Evolutionary conservation across 2,797 vertebrate species (phyloP).

Genomic region (Cryptoprocta ferox): DNA sequence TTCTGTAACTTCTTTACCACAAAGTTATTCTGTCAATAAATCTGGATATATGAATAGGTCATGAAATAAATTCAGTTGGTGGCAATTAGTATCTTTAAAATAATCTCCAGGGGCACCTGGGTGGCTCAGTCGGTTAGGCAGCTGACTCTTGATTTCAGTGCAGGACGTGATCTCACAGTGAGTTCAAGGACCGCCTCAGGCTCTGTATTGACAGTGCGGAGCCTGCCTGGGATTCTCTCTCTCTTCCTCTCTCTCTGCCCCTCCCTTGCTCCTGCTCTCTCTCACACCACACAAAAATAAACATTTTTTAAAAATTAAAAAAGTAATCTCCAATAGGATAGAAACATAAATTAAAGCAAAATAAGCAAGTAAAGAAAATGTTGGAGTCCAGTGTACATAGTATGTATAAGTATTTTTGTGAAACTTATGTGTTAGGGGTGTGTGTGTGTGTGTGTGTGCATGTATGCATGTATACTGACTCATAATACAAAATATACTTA

Average conservation of each 20-base stretch:
- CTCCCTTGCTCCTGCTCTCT: too few relatives aligned
- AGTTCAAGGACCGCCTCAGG: too few relatives aligned
- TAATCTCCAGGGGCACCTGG: neutral
- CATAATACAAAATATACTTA: slow-evolving; percentile 2
- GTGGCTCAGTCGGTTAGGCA: too few relatives aligned
- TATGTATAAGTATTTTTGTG: neutral
- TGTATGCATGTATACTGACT: neutral
- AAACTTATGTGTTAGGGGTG: neutral
- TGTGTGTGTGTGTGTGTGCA: neutral
- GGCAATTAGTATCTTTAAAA: neutral
- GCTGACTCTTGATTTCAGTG: too few relatives aligned
- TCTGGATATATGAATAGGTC: neutral
- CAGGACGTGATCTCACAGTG: too few relatives aligned
- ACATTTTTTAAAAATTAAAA: neutral
- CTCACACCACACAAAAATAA: too few relatives aligned
- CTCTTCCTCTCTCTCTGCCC: too few relatives aligned
- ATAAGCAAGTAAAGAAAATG: neutral
- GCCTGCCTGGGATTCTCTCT: too few relatives aligned
- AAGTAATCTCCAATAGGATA: neutral
- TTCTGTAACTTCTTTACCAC: neutral
- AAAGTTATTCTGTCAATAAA: neutral
- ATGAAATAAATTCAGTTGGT: slow-evolving; percentile 29
- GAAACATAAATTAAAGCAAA: neutral
- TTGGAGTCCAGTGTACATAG: too few relatives aligned
- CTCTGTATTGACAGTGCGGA: too few relatives aligned